Percentiles rank a stretch among this genome's conserved stretches.
Conservation (phyloP, 2,113 vertebrate species). For the Oostethus manadensis region DNA sequence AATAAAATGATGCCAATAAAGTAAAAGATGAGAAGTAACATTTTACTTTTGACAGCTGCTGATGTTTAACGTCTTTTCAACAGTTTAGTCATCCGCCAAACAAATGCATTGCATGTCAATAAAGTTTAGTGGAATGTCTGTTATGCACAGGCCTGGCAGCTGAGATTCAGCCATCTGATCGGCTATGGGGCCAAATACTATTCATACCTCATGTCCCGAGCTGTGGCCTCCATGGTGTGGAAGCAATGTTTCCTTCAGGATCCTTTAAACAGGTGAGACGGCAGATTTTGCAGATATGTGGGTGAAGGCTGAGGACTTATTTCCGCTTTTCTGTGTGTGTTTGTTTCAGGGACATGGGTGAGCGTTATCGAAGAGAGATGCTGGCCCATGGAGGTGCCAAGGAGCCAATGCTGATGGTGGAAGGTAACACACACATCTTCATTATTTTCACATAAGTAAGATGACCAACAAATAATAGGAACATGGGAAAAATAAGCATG, state of each 20-base stretch:
- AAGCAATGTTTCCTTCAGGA: slow-evolving; percentile 89
- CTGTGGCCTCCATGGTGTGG: slow-evolving; percentile 97
- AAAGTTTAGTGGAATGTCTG: neutral
- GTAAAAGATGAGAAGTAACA: slow-evolving; percentile 1
- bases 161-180: slow-evolving; percentile 93
- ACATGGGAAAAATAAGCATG: too few species aligned
- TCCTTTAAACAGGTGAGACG: slow-evolving; percentile 86
- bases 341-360: slow-evolving; percentile 81
- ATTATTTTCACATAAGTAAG: too few species aligned
- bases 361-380: slow-evolving; percentile 93
- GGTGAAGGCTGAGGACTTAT: slow-evolving; percentile 27
- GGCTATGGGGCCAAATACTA: slow-evolving; percentile 98
- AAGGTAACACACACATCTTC: slow-evolving; percentile 76
- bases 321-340: slow-evolving; percentile 32
- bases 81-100: neutral
- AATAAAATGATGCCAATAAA: slow-evolving; percentile 13
- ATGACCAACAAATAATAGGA: too few species aligned
- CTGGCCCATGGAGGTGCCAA: slow-evolving; percentile 89
- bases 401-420: slow-evolving; percentile 89
- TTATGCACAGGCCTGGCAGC: slow-evolving; percentile 86
- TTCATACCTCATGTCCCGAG: slow-evolving; percentile 97
- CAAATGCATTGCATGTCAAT: neutral
- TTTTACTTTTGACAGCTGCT: neutral
- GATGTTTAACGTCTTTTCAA: neutral
- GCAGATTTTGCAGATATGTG: neutral